Evolutionary conservation across 2,888 invertebrate genomes (phyloP), one percentile per base, ranked within the genome.

Genomic region (Odontomyia ornata): DNA sequence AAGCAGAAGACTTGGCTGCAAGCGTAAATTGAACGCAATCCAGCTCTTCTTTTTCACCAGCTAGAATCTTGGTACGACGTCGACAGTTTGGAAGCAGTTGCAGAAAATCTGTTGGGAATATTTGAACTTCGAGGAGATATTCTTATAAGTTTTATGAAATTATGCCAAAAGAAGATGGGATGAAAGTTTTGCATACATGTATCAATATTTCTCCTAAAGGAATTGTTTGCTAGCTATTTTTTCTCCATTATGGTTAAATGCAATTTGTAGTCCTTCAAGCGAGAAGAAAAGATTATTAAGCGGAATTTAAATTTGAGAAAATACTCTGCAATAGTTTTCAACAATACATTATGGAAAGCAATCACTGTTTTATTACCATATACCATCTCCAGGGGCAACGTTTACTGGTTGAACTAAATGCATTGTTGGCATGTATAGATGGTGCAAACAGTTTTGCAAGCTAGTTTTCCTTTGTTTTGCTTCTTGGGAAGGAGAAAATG

Each of bases 61-160:
- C 7, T 23, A 23, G 60, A 18, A n/a, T 25, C 23, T 21, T 60
- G 15, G 23, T 23, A 1, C 23, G 1, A 7, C 7, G 60, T 60
- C 3, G 36, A 36, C 5, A 36, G 52, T 25, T 9, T 60, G 57
- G 57, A 60, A 60, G 23, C 64, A 64, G 64, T 64, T 64, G 27
- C 64, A 64, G 30, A 15, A 23, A 64, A 64, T 64, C 30, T 28
- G 30, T 23, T 11, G 25, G 60, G 25, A 60, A 60, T 25, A 1
- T 1, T 60, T 15, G 30, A 64, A 30, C 15, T 64, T 64, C 30
- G 3, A 30, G 5, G 30, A 28, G 28, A 28, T 64, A 64, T 64
- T 7, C 21, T 2, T 64, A 64, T 30, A 64, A 64, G 64, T 64
- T 64, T 64, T 28, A 64, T 64, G 30, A 64, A 64, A 64, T 64